phyloP scores from a whole-genome alignment of 2,797 vertebrate species.

The Anas georgica region DNA sequence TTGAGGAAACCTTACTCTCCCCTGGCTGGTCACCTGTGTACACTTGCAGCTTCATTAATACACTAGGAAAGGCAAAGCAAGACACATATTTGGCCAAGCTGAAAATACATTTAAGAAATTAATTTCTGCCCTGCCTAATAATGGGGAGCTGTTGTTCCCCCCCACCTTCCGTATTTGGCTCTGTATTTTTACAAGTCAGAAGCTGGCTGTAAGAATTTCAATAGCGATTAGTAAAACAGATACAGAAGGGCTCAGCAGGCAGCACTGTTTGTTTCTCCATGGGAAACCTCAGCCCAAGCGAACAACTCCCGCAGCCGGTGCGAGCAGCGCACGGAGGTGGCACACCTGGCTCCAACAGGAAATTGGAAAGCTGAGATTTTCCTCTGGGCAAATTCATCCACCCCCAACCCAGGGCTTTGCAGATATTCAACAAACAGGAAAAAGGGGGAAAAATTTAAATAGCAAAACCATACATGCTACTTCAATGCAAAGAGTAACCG shows the following conservation, averaged over 20 bases:
- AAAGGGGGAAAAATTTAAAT: background rate
- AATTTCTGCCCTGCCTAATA: background rate
- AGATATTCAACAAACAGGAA: background rate
- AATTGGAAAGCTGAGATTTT: background rate
- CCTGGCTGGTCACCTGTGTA: background rate
- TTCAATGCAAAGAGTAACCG: background rate
- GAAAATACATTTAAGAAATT: background rate
- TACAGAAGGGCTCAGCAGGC: background rate
- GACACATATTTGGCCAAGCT: background rate
- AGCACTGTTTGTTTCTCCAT: background rate
- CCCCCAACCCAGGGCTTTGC: background rate
- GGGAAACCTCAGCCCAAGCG: background rate
- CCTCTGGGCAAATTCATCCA: background rate
- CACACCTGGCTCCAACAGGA: conserved; percentile 16
- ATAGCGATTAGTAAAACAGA: background rate
- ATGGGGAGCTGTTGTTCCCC: background rate
- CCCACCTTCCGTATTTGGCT: background rate
- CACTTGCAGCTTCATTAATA: background rate
- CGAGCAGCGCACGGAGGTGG: background rate
- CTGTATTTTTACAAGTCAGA: background rate
- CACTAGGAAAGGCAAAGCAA: background rate
- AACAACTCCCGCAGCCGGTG: background rate
- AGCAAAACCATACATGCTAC: background rate
- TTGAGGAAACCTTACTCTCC: background rate
- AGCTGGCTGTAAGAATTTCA: background rate